Conservation (phyloP, 1,140 invertebrate species). For the Drosophila melanogaster region DNA sequence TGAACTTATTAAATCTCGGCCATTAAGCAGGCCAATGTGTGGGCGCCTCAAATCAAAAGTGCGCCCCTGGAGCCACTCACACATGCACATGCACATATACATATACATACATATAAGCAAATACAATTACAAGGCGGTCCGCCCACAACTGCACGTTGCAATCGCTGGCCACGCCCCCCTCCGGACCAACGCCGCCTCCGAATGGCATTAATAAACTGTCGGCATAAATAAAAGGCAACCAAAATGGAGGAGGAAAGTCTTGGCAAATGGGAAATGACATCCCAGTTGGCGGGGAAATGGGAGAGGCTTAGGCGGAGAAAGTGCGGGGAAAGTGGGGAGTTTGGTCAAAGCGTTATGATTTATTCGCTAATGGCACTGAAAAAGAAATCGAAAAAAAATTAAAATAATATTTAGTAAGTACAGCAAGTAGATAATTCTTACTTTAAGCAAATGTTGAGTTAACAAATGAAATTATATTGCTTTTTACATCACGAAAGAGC, state of each 20-base stretch:
- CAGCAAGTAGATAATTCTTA: no score
- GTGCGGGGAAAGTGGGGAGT: neutral
- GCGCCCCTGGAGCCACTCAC: conserved; percentile 20
- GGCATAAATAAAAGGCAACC: conserved; percentile 79
- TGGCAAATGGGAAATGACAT: conserved; percentile 46
- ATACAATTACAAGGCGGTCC: conserved; percentile 70
- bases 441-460: no score
- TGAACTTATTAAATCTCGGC: conserved; percentile 15
- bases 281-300: conserved; percentile 2
- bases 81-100: conserved; percentile 38
- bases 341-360: conserved; percentile 68
- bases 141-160: neutral
- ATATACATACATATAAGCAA: conserved; percentile 53
- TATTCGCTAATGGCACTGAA: conserved; percentile 38
- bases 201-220: conserved; percentile 79
- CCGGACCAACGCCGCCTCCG: neutral
- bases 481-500: neutral
- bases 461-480: neutral
- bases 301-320: conserved; percentile 19
- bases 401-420: neutral
- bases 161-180: conserved; percentile 21
- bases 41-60: conserved; percentile 64
- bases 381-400: neutral
- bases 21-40: conserved; percentile 16
- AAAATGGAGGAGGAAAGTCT: conserved; percentile 30